These are phyloP conservation scores for Limnephilus rhombicus DNA, from an alignment of 2,888 invertebrate species.

Conservation along the genomic window DNA sequence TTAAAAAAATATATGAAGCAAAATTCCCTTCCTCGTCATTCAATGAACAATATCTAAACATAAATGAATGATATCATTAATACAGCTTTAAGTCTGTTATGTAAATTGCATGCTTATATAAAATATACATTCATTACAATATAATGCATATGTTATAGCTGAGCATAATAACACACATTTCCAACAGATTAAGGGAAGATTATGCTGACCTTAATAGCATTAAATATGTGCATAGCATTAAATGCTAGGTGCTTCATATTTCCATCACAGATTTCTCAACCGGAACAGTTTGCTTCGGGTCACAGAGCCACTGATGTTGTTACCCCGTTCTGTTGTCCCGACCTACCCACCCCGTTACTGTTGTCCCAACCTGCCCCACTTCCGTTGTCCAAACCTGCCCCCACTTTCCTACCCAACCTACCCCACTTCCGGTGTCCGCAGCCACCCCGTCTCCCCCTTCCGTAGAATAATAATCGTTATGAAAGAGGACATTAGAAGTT, in stretches of 20 bases:
- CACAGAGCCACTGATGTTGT: constrained; percentile 30
- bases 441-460: neutral
- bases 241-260: neutral
- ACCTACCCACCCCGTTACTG: neutral
- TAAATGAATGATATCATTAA: neutral
- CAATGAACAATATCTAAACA: neutral
- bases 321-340: neutral
- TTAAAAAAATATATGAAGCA: no score
- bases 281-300: constrained; percentile 19
- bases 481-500: constrained; percentile 35
- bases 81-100: neutral
- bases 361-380: constrained; percentile 1
- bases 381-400: neutral
- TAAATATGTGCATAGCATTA: neutral
- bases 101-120: neutral
- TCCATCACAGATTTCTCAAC: constrained; percentile 22
- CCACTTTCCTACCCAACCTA: neutral
- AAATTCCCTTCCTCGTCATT: neutral
- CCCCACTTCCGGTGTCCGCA: neutral
- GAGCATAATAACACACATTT: neutral
- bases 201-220: neutral
- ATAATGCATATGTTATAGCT: neutral
- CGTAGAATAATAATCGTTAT: constrained; percentile 35
- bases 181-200: neutral
- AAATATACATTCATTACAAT: no score